Evolutionary conservation across 2,113 vertebrate genomes (phyloP).

Genomic region (Sceloporus undulatus): DNA sequence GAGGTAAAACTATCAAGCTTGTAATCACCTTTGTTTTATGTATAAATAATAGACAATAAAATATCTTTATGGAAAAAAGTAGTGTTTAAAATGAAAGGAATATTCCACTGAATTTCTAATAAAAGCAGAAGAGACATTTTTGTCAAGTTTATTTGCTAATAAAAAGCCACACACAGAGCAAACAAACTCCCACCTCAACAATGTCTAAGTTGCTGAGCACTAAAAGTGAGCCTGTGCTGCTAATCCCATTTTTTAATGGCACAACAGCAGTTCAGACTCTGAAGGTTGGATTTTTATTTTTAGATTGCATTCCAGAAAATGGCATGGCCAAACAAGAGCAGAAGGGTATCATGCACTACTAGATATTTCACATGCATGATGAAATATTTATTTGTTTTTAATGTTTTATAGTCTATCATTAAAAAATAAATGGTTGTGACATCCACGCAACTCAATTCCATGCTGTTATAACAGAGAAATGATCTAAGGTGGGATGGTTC

Average conservation of each 20-base stretch:
- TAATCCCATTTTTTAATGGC: not conserved
- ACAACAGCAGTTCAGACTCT: not conserved
- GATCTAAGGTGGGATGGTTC: not conserved
- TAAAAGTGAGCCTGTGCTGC: not conserved
- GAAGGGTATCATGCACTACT: not conserved
- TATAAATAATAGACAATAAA: too few species aligned
- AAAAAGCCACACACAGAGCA: not conserved
- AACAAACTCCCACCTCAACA: not conserved
- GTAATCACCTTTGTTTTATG: too few species aligned
- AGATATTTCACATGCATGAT: not conserved
- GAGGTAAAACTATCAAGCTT: too few species aligned
- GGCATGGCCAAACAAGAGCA: not conserved
- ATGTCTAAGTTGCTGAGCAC: too few species aligned
- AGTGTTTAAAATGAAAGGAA: not conserved
- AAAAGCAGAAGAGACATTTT: not conserved
- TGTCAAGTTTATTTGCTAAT: not conserved
- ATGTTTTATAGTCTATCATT: too few species aligned
- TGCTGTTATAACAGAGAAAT: not conserved
- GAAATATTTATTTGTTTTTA: not conserved
- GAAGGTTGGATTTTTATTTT: not conserved
- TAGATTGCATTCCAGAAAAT: not conserved
- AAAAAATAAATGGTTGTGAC: not conserved
- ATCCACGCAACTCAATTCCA: not conserved
- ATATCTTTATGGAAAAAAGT: too few species aligned
- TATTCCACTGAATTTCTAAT: not conserved